Evolutionary conservation across 2,888 invertebrate genomes (phyloP).

Genomic region (Bombylius discolor): DNA sequence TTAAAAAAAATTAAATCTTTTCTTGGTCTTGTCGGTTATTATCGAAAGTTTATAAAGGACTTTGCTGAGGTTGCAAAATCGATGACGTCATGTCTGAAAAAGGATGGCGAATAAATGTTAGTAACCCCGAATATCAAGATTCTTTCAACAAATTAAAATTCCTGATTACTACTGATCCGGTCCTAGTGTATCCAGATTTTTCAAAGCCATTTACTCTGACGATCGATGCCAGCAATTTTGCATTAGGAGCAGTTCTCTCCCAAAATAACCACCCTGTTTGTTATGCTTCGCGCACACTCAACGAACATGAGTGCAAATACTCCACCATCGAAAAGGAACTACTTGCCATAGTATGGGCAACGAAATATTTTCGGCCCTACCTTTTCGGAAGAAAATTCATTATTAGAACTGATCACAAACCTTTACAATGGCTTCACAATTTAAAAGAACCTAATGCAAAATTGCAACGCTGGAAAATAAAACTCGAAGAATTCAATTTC

Average conservation of each 20-base stretch:
- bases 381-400: constrained; percentile 6
- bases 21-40: constrained; percentile 4
- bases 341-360: constrained; percentile 3
- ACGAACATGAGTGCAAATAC: constrained; percentile 5
- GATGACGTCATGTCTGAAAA: constrained; percentile 4
- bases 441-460: constrained; percentile 10
- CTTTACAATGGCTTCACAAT: constrained; percentile 8
- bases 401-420: constrained; percentile 6
- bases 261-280: constrained; percentile 3
- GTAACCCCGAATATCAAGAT: background rate
- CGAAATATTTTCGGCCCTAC: constrained; percentile 7
- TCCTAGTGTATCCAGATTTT: constrained; percentile 2
- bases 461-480: constrained; percentile 3
- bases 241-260: background rate
- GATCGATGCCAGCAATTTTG: background rate
- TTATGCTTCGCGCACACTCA: constrained; percentile 4
- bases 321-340: constrained; percentile 8
- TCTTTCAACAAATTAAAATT: constrained; percentile 1
- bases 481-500: constrained; percentile 7
- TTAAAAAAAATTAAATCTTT: constrained; percentile 5
- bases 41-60: constrained; percentile 4
- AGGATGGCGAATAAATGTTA: constrained; percentile 5
- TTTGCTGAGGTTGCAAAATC: constrained; percentile 3
- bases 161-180: background rate
- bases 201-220: background rate